phyloP scores from a whole-genome alignment of 2,888 invertebrate species.

The Protophormia terraenovae region DNA sequence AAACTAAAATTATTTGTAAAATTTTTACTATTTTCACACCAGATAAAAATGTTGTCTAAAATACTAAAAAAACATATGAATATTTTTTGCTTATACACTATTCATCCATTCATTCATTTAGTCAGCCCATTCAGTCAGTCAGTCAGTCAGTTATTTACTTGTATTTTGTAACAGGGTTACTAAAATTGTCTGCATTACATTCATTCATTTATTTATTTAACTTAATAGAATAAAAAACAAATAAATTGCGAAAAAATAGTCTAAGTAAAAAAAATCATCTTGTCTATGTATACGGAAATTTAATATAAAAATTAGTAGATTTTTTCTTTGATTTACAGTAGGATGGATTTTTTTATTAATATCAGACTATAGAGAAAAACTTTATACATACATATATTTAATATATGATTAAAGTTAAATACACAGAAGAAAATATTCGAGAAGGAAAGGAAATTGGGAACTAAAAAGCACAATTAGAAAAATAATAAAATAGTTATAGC shows the following conservation, averaged over 20 bases:
- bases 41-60: background rate
- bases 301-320: conserved; percentile 16
- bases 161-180: background rate
- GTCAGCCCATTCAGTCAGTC: background rate
- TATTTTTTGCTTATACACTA: no score
- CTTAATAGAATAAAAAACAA: background rate
- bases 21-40: conserved; percentile 17
- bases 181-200: conserved; percentile 29
- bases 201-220: conserved; percentile 22
- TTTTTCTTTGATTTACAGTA: background rate
- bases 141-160: background rate
- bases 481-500: no score
- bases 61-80: no score
- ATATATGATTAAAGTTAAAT: no score
- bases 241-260: background rate
- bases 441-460: no score
- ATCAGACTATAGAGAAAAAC: no score
- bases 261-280: background rate
- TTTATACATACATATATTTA: no score
- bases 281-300: background rate
- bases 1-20: background rate
- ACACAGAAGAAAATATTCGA: no score
- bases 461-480: no score
- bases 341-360: no score
- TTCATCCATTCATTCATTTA: background rate